A percentile compares a stretch with the other conserved stretches of the same genome.
Evolutionary conservation across 1,140 invertebrate species (phyloP).

Genomic region (Monochamus saltuarius): DNA sequence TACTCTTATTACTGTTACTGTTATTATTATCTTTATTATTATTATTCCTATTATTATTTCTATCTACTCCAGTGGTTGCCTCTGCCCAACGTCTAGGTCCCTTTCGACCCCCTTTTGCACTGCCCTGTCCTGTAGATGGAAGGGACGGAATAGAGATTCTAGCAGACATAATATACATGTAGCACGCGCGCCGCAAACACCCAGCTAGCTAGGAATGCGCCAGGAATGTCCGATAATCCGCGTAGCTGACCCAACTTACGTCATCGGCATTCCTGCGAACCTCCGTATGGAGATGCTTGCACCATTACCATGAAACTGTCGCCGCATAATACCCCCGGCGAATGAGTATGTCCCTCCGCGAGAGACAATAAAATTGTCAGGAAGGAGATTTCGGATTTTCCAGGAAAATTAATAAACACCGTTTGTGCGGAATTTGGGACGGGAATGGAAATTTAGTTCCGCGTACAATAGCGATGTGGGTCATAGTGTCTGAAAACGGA

Average conservation of each 20-base stretch:
- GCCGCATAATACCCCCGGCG: constrained; percentile 9
- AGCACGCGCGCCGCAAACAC: constrained; percentile 26
- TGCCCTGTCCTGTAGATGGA: no score
- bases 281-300: constrained; percentile 18
- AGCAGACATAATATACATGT: constrained; percentile 32
- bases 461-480: constrained; percentile 5
- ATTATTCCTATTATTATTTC: no score
- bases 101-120: no score
- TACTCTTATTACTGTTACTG: no score
- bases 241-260: constrained; percentile 38
- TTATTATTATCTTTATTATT: no score
- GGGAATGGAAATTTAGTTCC: constrained; percentile 18
- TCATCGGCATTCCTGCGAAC: constrained; percentile 38
- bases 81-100: no score
- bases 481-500: constrained; percentile 26
- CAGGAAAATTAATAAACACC: no score
- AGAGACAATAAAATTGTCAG: no score
- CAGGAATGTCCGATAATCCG: constrained; percentile 42
- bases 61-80: no score
- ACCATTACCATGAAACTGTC: constrained; percentile 22
- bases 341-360: background rate
- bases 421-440: background rate
- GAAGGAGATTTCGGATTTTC: no score
- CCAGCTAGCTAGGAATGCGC: constrained; percentile 28
- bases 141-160: constrained; percentile 1